Base-by-base conservation (phyloP, 2,797 vertebrate species). In the Myotis planiceps region DNA sequence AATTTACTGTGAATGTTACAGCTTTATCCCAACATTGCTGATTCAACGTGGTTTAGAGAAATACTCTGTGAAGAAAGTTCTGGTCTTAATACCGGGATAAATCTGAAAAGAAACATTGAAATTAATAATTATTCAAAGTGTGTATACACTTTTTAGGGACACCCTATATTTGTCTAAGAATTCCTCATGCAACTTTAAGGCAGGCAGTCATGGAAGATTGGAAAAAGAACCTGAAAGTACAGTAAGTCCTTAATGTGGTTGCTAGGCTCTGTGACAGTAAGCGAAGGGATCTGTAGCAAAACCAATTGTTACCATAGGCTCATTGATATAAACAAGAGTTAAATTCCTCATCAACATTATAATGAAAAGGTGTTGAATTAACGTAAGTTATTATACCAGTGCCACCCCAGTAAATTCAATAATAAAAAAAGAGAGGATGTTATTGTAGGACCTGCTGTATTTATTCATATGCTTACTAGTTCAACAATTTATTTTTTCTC, bases 61-160 rank as follows among this genome's bases (percentile, higher is more conserved):
- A 91, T 69, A 32, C 45, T 81, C 14, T 75, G 23, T 68, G 74
- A 88, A 71, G 45, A 91, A 92, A 94, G 16, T 95, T 69, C 69
- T n/a, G 45, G 55, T 82, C 32, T 68, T 83, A 75, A 34, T 82
- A 29, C 58, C 29, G 58, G 27, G 58, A 14, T 60, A 60, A 25
- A 27, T 58, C 55, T 58, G 55, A 58, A 58, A 58, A 58, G 55
- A 58, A 58, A 60, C 58, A 60, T 60, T 29, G 58, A 60, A 60
- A 60, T 60, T 29, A 60, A 60, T 29, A 60, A 60, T 60, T 60
- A 60, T 60, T 60, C 58, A 29, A 60, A 60, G 27, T 60, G 27
- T 60, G 12, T 60, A 60, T 29, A 60, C 27, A 58, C 13, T 60
- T 60, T 60, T 29, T 29, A 27, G 27, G 27, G 58, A 29, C 27